Conservation (phyloP, 2,113 vertebrate genomes). For the Gymnobelideus leadbeateri region DNA sequence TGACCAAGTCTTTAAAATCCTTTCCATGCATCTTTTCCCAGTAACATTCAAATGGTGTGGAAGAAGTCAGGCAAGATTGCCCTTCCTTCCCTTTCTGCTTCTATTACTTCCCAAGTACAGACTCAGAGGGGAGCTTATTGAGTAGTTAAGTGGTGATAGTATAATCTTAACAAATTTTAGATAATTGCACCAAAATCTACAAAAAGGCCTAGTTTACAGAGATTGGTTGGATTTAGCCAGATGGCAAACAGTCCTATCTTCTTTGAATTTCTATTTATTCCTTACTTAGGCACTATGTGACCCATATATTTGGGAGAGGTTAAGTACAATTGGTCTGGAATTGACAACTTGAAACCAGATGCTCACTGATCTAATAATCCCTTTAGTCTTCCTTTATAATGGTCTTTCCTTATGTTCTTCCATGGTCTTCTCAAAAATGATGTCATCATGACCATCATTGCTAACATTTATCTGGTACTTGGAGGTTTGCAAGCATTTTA, state of each 20-base stretch:
- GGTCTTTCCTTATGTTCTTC: not conserved
- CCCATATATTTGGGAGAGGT: not conserved
- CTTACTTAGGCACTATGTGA: not conserved
- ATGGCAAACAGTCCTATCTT: not conserved
- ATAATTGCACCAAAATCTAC: not conserved
- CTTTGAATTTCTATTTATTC: not conserved
- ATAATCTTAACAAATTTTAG: not conserved
- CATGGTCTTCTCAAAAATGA: not conserved
- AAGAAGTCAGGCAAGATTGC: not conserved
- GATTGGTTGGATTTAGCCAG: not conserved
- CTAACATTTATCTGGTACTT: not conserved
- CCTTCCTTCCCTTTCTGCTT: not conserved
- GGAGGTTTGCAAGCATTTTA: not conserved
- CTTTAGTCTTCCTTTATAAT: not conserved
- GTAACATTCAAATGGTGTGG: not conserved
- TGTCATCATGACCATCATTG: not conserved
- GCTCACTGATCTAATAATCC: not conserved
- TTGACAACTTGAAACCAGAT: not conserved
- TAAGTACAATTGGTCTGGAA: not conserved
- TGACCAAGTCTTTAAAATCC: not conserved
- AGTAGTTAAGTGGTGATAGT: not conserved
- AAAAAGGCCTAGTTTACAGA: not conserved
- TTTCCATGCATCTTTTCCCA: not conserved
- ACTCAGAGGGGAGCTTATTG: not conserved
- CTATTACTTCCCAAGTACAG: not conserved